Conservation (phyloP, 2,797 vertebrate species). For the Tamandua tetradactyla region DNA sequence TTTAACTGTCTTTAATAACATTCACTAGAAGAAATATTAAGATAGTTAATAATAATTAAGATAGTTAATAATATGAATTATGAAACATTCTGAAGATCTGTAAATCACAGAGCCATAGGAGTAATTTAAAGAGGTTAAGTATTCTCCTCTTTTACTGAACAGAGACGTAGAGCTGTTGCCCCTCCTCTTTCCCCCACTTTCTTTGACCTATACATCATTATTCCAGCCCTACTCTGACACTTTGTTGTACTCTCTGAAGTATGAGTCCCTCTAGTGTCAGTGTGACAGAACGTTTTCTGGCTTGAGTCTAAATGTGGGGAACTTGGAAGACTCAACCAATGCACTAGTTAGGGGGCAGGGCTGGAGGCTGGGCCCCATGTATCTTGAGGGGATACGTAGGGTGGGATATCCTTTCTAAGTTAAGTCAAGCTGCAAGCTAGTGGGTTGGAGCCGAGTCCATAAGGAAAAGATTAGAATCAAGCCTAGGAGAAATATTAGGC, state of each 20-base stretch:
- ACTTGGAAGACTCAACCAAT: not conserved
- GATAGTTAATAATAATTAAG: not conserved
- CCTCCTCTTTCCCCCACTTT: not conserved
- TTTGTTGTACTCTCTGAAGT: not conserved
- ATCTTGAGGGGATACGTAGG: not conserved
- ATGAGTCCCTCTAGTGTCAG: not conserved
- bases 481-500: not conserved
- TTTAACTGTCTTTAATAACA: slow-evolving; percentile 41
- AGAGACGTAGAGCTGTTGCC: not conserved
- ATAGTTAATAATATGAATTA: not conserved
- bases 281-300: not conserved
- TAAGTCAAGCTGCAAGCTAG: not conserved
- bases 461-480: not conserved
- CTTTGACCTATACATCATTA: not conserved
- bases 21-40: not conserved
- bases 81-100: not conserved
- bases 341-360: no score
- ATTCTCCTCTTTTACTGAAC: not conserved
- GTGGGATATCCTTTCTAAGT: not conserved
- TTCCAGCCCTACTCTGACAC: not conserved
- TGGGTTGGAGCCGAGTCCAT: not conserved
- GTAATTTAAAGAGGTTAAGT: not conserved
- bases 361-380: not conserved
- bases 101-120: not conserved
- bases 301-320: not conserved